These are phyloP conservation scores for Pedionomus torquatus DNA, from an alignment of 2,113 vertebrate genomes.

Conservation along the genomic window DNA sequence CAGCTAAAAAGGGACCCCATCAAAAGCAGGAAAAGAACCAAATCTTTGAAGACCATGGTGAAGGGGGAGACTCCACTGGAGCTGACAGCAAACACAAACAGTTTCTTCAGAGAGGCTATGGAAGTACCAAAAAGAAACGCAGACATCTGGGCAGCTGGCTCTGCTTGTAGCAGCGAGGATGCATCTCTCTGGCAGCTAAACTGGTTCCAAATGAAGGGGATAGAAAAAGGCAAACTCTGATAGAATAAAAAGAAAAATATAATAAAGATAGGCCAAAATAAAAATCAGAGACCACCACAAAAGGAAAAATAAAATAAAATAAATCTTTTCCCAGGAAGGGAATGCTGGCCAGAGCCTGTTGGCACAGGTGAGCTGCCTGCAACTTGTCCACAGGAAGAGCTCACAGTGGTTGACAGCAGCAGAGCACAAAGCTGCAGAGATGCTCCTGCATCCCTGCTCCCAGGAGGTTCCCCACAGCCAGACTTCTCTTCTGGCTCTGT, in stretches of 20 bases:
- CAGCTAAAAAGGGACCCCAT: background rate
- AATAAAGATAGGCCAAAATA: background rate
- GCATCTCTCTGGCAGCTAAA: background rate
- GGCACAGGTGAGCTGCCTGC: background rate
- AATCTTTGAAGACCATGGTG: background rate
- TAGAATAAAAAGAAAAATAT: background rate
- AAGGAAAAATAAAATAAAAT: background rate
- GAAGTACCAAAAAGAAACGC: background rate
- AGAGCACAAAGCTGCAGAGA: background rate
- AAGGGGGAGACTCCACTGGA: background rate
- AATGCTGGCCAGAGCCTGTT: background rate
- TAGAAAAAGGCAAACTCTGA: background rate
- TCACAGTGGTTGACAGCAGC: background rate
- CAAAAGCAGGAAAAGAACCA: background rate
- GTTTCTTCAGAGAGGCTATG: background rate
- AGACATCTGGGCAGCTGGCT: background rate
- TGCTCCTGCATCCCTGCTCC: background rate
- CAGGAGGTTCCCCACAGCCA: background rate
- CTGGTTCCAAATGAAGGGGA: background rate
- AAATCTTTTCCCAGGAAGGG: background rate
- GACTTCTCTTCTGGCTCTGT: background rate
- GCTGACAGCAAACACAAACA: background rate
- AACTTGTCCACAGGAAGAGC: background rate
- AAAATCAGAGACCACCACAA: background rate
- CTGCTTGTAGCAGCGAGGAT: background rate